Evolutionary conservation across 1,140 invertebrate genomes (phyloP).

Genomic region (Mercenaria mercenaria): DNA sequence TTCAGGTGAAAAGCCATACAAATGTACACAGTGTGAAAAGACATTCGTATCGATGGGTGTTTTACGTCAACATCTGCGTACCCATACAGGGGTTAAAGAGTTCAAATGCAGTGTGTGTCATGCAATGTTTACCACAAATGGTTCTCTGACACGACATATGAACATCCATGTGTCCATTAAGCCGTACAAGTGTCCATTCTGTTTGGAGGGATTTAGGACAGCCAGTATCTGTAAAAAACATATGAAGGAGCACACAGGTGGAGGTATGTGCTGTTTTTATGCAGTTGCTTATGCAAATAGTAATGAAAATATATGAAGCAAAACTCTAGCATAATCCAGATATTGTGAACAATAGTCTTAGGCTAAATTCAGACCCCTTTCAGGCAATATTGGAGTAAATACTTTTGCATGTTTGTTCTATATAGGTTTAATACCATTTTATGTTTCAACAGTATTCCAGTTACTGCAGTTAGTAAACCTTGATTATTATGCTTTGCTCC

Average conservation of each 20-base stretch:
- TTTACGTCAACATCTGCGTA: constrained; percentile 83
- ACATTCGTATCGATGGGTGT: constrained; percentile 84
- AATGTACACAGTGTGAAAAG: constrained; percentile 84
- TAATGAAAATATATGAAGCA: too few species aligned
- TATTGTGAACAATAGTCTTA: too few species aligned
- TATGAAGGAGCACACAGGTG: constrained; percentile 80
- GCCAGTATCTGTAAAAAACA: constrained; percentile 86
- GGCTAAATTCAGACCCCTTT: too few species aligned
- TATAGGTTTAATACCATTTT: too few species aligned
- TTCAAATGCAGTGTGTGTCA: constrained; percentile 83
- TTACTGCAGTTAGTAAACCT: too few species aligned
- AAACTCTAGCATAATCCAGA: too few species aligned
- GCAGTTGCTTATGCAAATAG: too few species aligned
- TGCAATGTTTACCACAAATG: constrained; percentile 85
- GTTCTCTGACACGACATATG: constrained; percentile 84
- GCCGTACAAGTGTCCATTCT: constrained; percentile 86
- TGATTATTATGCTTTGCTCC: too few species aligned
- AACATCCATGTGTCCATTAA: constrained; percentile 80
- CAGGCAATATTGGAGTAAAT: too few species aligned
- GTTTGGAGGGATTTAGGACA: constrained; percentile 86
- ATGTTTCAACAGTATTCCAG: too few species aligned
- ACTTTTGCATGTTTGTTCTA: too few species aligned
- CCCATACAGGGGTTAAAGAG: constrained; percentile 83
- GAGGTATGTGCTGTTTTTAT: constrained; percentile 41
- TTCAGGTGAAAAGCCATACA: constrained; percentile 82